Conservation (phyloP, 2,888 invertebrate genomes). For the Drymonia ruficornis region DNA sequence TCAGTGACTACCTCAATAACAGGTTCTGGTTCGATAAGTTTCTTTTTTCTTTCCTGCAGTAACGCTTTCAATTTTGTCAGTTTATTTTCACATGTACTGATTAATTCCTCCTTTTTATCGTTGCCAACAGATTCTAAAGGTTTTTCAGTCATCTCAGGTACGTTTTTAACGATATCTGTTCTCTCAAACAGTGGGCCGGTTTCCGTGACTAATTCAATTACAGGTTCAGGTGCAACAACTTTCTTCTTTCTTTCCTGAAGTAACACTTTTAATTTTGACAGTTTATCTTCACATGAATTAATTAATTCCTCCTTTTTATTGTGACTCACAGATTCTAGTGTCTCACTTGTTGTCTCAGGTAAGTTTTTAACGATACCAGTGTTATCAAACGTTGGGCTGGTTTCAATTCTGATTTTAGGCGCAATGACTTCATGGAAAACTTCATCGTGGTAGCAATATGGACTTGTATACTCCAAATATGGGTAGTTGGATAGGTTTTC, state of each 20-base stretch:
- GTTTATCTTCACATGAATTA: slow-evolving; percentile 69
- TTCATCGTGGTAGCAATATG: slow-evolving; percentile 47
- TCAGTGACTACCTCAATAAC: slow-evolving; percentile 4
- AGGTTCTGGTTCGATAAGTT: slow-evolving; percentile 3
- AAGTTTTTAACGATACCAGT: slow-evolving; percentile 42
- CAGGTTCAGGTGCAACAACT: not conserved
- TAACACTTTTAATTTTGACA: slow-evolving; percentile 63
- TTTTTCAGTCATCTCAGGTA: slow-evolving; percentile 20
- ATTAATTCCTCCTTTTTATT: slow-evolving; percentile 49
- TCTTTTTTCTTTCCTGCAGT: slow-evolving; percentile 50
- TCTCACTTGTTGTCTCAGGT: slow-evolving; percentile 11
- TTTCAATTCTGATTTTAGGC: slow-evolving; percentile 54
- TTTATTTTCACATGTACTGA: slow-evolving; percentile 71
- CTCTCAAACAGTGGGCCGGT: slow-evolving; percentile 24
- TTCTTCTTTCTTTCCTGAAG: slow-evolving; percentile 50
- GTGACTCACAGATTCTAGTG: not conserved
- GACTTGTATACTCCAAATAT: slow-evolving; percentile 54
- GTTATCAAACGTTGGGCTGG: slow-evolving; percentile 20
- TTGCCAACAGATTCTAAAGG: not conserved
- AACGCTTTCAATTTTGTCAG: slow-evolving; percentile 63
- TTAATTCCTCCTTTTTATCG: slow-evolving; percentile 44
- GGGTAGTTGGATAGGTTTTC: slow-evolving; percentile 51
- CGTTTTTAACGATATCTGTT: slow-evolving; percentile 42
- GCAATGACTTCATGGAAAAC: slow-evolving; percentile 49
- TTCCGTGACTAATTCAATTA: slow-evolving; percentile 8